phyloP scores from a whole-genome alignment of 1,140 invertebrate genomes.

The Pygmarrhopalites habei region DNA sequence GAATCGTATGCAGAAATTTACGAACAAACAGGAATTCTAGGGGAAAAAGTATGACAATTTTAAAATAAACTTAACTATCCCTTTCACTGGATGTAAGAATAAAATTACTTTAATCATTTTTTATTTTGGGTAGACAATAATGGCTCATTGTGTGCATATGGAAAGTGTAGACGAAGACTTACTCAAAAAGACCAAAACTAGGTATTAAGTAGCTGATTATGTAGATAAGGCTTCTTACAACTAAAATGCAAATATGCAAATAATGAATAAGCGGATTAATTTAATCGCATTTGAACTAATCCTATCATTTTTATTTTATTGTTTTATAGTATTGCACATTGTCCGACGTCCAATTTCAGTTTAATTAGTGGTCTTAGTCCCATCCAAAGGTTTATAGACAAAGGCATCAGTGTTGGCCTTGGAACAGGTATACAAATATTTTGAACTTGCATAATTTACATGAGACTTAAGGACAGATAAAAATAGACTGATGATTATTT shows the following conservation, averaged over 20 bases:
- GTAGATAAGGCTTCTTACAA: no score
- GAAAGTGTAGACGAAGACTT: conserved; percentile 61
- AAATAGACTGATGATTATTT: no score
- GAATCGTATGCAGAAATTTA: conserved; percentile 68
- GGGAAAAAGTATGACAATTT: conserved; percentile 47
- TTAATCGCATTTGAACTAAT: no score
- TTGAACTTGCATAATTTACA: no score
- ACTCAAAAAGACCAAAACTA: conserved; percentile 54
- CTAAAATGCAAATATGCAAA: no score
- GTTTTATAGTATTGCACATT: conserved; percentile 77
- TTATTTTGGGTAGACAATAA: conserved; percentile 44
- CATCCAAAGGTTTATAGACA: conserved; percentile 55
- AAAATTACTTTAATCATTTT: conserved; percentile 1
- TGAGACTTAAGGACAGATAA: no score
- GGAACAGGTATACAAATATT: no score
- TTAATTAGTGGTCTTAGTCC: conserved; percentile 78
- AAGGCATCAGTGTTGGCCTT: conserved; percentile 66
- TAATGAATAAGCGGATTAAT: no score
- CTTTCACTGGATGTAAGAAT: no score
- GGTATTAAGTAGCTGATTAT: no score
- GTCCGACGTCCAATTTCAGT: conserved; percentile 76
- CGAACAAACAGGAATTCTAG: conserved; percentile 61
- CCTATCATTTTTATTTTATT: no score
- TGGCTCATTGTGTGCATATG: conserved; percentile 77
- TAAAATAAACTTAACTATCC: no score